Evolutionary conservation across 2,113 vertebrate species (phyloP), one percentile per base, ranked within the genome.

Genomic region (Odocoileus hemionus): DNA sequence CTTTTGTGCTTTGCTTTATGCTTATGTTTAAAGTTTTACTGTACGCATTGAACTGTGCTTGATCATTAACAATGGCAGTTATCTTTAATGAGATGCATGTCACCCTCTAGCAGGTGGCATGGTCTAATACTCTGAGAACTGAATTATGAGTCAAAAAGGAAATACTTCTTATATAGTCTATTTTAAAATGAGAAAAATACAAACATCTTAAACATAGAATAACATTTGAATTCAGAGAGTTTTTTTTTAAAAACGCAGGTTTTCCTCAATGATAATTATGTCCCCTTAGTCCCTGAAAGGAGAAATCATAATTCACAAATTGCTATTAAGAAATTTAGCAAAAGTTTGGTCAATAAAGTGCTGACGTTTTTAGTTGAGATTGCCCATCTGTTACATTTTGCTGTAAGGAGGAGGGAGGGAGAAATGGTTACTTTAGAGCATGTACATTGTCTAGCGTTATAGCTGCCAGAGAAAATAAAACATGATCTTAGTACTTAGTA

Each of bases 41-140:
- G 91, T 97, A 97, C 91, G 97, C 97, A 97, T 97, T 98, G 97
- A 97, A 98, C 97, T 98, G 83, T 97, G 97, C 95, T 96, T 89
- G 93, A 94, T 97, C 98, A 98, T 98, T 98, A 98, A 97, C 97
- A 98, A 98, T 93, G 91, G 83, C 95, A 98, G 94, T 96, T 98
- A 92, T 96, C 89, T 85, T 96, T 98, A 98, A 97, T 98, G 96
- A 98, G 96, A 98, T 95, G 61, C 84, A 82, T 92, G 91, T 91
- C 86, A 97, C 86, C 93, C 93, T 97, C 91, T 94, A 94, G 97
- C 96, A 97, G 94, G 98, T 97, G 93, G 85, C 87, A 87, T 85
- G 86, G 91, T 96, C 97, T 98, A 97, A 96, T 95, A 96, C 47
- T 70, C 96, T 96, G 78, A 98, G 89, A 39, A 60, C 23, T 97